A percentile compares a stretch with the other conserved stretches of the same genome.
phyloP scores from a whole-genome alignment of 2,888 invertebrate genomes.

The Epistrophe grossulariae region DNA sequence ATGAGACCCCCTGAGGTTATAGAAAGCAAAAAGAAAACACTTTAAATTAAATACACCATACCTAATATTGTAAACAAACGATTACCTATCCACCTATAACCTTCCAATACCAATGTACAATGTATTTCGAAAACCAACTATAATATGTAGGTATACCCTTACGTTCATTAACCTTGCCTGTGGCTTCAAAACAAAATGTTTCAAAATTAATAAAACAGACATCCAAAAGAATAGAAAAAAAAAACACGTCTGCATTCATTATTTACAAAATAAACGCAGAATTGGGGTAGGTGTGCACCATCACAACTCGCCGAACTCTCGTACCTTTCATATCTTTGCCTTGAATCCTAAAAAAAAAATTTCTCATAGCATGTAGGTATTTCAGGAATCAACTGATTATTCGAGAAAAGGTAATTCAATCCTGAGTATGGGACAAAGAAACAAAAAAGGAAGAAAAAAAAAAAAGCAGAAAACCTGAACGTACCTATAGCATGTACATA shows the following conservation, averaged over 20 bases:
- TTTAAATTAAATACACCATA: background rate
- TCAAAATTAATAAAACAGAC: slow-evolving; percentile 18
- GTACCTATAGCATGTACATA: background rate
- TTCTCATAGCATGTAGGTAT: slow-evolving; percentile 12
- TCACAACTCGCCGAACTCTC: background rate
- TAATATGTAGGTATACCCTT: background rate
- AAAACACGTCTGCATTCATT: slow-evolving; percentile 20
- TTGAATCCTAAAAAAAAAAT: background rate
- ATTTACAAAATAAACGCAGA: slow-evolving; percentile 28
- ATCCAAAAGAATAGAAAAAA: background rate
- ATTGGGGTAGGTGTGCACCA: slow-evolving; percentile 35
- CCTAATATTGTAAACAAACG: background rate
- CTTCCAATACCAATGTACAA: background rate
- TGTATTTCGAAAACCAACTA: background rate
- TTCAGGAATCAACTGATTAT: slow-evolving; percentile 34
- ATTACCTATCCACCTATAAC: background rate
- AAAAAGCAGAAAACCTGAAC: background rate
- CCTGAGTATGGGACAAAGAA: slow-evolving; percentile 8
- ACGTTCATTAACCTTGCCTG: slow-evolving; percentile 37
- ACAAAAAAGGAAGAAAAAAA: background rate
- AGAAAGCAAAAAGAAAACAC: background rate
- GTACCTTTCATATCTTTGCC: background rate
- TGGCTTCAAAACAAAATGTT: slow-evolving; percentile 20
- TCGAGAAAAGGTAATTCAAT: slow-evolving; percentile 22
- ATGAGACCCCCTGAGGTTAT: background rate